Evolutionary conservation across 2,888 invertebrate species (phyloP), one percentile per base, ranked within the genome.

Genomic region (Ornithoptera alexandrae): DNA sequence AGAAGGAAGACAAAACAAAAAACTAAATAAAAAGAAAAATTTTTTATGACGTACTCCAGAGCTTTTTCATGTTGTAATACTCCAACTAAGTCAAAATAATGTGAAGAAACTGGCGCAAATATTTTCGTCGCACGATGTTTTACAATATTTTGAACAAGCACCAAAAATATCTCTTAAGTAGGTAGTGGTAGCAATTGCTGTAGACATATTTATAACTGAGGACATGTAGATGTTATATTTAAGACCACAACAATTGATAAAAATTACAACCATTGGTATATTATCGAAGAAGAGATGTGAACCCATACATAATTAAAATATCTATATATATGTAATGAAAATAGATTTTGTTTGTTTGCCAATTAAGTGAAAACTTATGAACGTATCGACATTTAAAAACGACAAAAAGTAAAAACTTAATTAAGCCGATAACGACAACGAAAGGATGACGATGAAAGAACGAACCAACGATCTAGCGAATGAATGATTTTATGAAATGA

Each of bases 201-300:
- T 65, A 64, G 59, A 67, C 61, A 67, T 71, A 67, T 71, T 71
- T 71, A 67, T 71, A 64, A 67, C 66, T 66, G 70, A 66, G 66
- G 70, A 66, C 66, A 70, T 70, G 63, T 63, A 46, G 69, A 69
- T 63, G 63, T 66, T 66, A 66, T 63, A 63, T 70, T 70, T 70
- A 59, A 59, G 59, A 62, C 50, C 30, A 53, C 42, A 63, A 66
- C 69, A 69, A 65, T 65, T 65, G 69, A 65, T 61, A 30, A 57
- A 56, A 60, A 53, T 59, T 65, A 24, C 22, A 68, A 63, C 50
- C 58, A 68, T 58, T 46, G 46, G 30, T n/a, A 46, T 36, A 8
- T 20, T 17, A 15, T 17, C 10, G 5, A 15, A 18, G 10, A 50
- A 50, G 18, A 4, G 17, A 5, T 50, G 17, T 50, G 1, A 50